These are phyloP conservation scores for Eilema caniola DNA, from an alignment of 2,888 invertebrate genomes.

Conservation along the genomic window DNA sequence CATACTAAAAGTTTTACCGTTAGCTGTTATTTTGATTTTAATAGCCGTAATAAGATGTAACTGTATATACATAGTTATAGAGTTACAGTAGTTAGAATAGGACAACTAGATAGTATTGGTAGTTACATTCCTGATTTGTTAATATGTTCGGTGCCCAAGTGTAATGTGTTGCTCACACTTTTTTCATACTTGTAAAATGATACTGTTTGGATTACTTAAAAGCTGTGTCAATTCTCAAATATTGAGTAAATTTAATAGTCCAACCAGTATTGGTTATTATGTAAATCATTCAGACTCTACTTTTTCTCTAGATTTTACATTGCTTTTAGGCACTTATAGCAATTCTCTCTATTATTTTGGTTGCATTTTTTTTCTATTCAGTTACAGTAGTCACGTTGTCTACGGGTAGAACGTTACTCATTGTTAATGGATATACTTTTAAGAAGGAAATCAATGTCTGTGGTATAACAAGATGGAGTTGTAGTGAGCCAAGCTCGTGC, in stretches of 20 bases:
- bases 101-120: background rate
- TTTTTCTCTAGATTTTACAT: background rate
- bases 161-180: background rate
- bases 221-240: too few species aligned
- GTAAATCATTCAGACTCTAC: too few species aligned
- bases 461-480: conserved; percentile 69
- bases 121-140: conserved; percentile 1
- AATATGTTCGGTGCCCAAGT: background rate
- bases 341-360: conserved; percentile 26
- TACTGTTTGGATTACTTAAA: too few species aligned
- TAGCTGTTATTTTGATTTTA: background rate
- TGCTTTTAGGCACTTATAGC: conserved; percentile 6
- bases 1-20: background rate
- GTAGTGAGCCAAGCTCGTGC: conserved; percentile 65
- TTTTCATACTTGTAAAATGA: background rate
- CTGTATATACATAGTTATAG: background rate
- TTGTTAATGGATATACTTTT: conserved; percentile 77
- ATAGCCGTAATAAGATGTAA: background rate
- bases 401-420: conserved; percentile 70
- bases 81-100: background rate
- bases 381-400: conserved; percentile 74
- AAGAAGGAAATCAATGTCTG: conserved; percentile 63
- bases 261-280: background rate
- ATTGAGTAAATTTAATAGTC: too few species aligned
- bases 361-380: conserved; percentile 54